Evolutionary conservation across 2,113 vertebrate genomes (phyloP), one percentile per base, ranked within the genome.

Genomic region (Chinchilla lanigera): DNA sequence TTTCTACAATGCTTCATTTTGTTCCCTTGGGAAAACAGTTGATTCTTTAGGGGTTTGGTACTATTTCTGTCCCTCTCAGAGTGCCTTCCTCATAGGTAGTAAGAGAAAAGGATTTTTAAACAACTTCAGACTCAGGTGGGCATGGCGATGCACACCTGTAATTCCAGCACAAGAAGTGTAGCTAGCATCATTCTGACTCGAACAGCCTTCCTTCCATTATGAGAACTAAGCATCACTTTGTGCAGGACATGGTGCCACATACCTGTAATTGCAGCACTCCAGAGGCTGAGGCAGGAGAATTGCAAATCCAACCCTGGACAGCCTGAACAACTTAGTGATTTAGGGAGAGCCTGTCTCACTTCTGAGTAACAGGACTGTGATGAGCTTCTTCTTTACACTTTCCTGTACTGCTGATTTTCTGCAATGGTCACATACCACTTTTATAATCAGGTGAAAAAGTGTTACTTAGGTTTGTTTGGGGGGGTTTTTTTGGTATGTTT

Each of bases 331-430:
- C 47, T 33, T 52, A 52, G 75, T 33, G 24, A 78, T 50, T 78
- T 17, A 52, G 26, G 2, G 35, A 58, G 11, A 82, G 19, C 54
- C 20, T 83, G 81, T 60, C 54, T 83, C 7, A 22, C 54, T 54
- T 54, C 24, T 54, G 11, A 83, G 38, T 24, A 67, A 78, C 4
- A 67, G 22, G 54, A 61, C 7, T 47, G 56, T 50, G 26, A 16
- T 87, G 90, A 50, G 81, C 41, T 91, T 89, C 17, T 81, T 86
- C 63, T 96, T 71, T 63, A n/a, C 17, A 50, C 13, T 85, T 90
- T 78, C 47, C n/a, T 73, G n/a, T n/a, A 86, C 61, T 24, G 30
- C 44, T 95, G 77, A 71, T 56, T 96, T 94, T 90, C 44, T 78
- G 54, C 35, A 84, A 86, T 71, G 30, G 63, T 80, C 75, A 77